Conservation (phyloP, 35 echinoderm and acorn worm genomes). For the Apostichopus californicus region DNA sequence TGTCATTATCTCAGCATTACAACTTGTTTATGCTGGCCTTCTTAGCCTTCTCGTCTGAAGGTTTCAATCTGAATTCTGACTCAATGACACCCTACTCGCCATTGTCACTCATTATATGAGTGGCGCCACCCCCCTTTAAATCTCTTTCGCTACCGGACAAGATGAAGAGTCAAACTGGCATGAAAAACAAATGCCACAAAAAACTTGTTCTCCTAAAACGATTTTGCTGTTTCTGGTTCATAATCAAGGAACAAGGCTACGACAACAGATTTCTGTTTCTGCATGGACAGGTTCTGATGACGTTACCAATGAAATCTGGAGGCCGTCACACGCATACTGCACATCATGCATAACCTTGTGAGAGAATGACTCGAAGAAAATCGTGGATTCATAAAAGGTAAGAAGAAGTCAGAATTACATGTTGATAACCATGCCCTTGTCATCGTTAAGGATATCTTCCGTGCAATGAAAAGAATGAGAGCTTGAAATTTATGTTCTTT, state of each 20-base stretch:
- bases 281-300: not conserved
- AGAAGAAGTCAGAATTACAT: conserved; percentile 7
- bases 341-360: not conserved
- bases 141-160: not conserved
- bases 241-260: conserved; percentile 22
- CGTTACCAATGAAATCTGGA: not conserved
- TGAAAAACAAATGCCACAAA: not conserved
- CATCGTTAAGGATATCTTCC: not conserved
- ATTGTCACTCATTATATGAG: no score
- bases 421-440: not conserved
- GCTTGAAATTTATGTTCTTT: no score
- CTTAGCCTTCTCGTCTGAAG: no score
- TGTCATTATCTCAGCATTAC: no score
- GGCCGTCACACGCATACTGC: not conserved
- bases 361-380: not conserved
- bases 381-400: not conserved
- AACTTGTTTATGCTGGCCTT: no score
- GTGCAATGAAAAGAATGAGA: no score
- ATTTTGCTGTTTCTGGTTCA: not conserved
- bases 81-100: no score
- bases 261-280: conserved; percentile 45
- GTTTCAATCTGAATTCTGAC: no score
- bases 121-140: no score
- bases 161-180: not conserved
- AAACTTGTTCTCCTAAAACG: not conserved